A percentile compares a stretch with the other conserved stretches of the same genome.
These are phyloP conservation scores for Alauda arvensis DNA, from an alignment of 2,797 vertebrate genomes.

Conservation along the genomic window DNA sequence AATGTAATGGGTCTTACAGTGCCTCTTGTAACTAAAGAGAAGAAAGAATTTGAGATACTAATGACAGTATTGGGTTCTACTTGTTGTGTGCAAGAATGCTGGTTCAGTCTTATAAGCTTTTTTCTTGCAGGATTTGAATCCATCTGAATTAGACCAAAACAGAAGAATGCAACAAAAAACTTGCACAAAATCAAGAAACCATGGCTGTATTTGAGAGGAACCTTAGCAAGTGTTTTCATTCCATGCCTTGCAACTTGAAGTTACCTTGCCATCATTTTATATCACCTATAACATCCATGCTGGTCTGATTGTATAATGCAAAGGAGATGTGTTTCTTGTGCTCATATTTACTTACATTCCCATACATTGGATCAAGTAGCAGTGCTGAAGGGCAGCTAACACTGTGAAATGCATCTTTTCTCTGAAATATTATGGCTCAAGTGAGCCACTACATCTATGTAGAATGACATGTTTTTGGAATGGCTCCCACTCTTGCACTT, in stretches of 20 bases:
- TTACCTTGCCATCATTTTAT: background rate
- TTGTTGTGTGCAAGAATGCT: background rate
- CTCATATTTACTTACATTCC: background rate
- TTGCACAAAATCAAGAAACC: background rate
- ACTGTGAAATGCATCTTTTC: background rate
- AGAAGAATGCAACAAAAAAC: background rate
- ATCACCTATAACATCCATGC: background rate
- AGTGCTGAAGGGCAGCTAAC: background rate
- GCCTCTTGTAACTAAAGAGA: background rate
- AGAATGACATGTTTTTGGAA: background rate
- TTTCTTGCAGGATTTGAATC: background rate
- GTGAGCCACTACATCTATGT: rapidly evolving
- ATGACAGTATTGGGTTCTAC: background rate
- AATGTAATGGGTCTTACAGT: background rate
- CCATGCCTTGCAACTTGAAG: background rate
- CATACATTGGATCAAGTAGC: background rate
- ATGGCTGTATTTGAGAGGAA: background rate
- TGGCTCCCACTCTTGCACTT: background rate
- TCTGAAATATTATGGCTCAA: background rate
- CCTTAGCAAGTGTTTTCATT: background rate
- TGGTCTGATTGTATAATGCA: background rate
- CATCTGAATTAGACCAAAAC: background rate
- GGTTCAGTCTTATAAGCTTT: background rate
- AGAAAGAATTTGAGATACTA: background rate
- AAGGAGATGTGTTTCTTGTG: background rate